Evolutionary conservation across 2,888 invertebrate species (phyloP).

Genomic region (Drosophila subquinaria): DNA sequence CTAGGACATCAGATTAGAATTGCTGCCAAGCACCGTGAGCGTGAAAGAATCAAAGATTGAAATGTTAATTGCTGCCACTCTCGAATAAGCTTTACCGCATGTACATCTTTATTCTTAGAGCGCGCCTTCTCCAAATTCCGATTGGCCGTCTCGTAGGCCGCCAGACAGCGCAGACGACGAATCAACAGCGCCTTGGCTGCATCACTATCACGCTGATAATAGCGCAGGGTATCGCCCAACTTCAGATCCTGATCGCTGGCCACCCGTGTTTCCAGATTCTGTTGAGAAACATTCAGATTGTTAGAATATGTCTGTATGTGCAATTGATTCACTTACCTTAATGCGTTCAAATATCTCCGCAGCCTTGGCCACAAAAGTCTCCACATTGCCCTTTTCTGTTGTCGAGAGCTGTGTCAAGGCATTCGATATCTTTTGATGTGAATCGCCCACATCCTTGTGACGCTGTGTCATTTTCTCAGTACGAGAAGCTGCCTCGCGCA

Average conservation of each 20-base stretch:
- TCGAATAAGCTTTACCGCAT: constrained; percentile 90
- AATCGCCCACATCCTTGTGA: constrained; percentile 98
- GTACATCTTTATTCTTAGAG: constrained; percentile 98
- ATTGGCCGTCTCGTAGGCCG: constrained; percentile 98
- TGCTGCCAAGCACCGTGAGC: constrained; percentile 59
- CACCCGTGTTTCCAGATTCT: constrained; percentile 99
- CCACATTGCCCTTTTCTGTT: constrained; percentile 94
- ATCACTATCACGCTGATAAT: constrained; percentile 98
- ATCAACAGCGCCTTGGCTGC: constrained; percentile 98
- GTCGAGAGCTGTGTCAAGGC: constrained; percentile 96
- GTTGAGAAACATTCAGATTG: not conserved
- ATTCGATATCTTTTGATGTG: constrained; percentile 97
- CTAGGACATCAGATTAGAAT: constrained; percentile 10
- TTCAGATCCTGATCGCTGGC: constrained; percentile 99
- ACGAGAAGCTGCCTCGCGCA: constrained; percentile 96
- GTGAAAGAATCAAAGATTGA: constrained; percentile 6
- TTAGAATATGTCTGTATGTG: too few species aligned
- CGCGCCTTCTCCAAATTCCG: constrained; percentile 97
- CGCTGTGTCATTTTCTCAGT: constrained; percentile 97
- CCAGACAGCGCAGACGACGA: constrained; percentile 94
- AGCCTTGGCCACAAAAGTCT: constrained; percentile 94
- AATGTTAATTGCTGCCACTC: not conserved
- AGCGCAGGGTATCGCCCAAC: constrained; percentile 97
- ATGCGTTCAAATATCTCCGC: constrained; percentile 97
- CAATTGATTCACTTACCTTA: constrained; percentile 88